Conservation (phyloP, 2,888 invertebrate species). For the Octodonta nipae region DNA sequence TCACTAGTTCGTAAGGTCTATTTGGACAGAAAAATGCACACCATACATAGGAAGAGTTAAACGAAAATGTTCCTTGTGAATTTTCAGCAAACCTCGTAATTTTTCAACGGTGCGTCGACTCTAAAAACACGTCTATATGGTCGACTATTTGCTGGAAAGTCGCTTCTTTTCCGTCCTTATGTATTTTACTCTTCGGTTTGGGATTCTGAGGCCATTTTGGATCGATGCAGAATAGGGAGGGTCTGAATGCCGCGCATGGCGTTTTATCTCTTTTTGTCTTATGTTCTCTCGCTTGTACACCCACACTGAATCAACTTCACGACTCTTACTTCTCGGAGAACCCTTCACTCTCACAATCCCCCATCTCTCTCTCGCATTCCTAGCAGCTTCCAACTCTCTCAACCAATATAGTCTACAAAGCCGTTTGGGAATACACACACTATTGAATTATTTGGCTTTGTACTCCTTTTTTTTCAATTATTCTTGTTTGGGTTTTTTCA, state of each 20-base stretch:
- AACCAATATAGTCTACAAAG: too few species aligned
- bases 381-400: too few species aligned
- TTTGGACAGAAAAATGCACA: constrained; percentile 35
- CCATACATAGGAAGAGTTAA: constrained; percentile 19
- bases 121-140: constrained; percentile 32
- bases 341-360: too few species aligned
- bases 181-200: constrained; percentile 34
- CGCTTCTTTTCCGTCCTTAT: constrained; percentile 28
- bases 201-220: constrained; percentile 37
- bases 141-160: constrained; percentile 26
- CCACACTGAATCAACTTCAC: too few species aligned
- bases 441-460: too few species aligned
- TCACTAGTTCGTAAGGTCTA: constrained; percentile 29
- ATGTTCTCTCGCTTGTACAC: constrained; percentile 31
- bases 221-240: constrained; percentile 37
- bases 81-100: constrained; percentile 33
- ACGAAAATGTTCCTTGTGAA: constrained; percentile 33
- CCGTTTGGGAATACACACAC: too few species aligned
- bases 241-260: constrained; percentile 34
- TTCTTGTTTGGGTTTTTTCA: too few species aligned
- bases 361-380: too few species aligned
- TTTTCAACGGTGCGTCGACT: constrained; percentile 33
- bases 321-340: too few species aligned
- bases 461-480: too few species aligned
- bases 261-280: constrained; percentile 39